Percentiles rank a stretch among this genome's conserved stretches.
phyloP scores from a whole-genome alignment of 2,888 invertebrate genomes.

The Xanthorhoe spadicearia region DNA sequence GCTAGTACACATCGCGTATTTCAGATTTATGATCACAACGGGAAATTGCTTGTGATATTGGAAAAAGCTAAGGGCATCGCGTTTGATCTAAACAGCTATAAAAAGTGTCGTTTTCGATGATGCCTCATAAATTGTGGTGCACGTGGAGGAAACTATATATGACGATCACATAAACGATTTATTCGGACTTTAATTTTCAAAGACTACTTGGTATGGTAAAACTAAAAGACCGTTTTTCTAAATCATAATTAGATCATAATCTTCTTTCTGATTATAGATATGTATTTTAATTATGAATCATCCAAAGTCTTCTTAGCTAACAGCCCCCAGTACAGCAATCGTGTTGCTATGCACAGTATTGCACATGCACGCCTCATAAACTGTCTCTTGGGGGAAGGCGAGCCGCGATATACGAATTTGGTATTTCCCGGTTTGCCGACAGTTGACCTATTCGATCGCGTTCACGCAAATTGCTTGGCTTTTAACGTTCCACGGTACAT shows the following conservation, averaged over 20 bases:
- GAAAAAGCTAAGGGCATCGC: constrained; percentile 25
- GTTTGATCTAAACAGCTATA: constrained; percentile 20
- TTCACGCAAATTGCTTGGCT: constrained; percentile 32
- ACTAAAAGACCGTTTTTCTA: no score
- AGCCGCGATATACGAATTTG: constrained; percentile 14
- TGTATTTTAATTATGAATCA: no score
- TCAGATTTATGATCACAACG: constrained; percentile 33
- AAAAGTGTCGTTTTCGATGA: constrained; percentile 23
- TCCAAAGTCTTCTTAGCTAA: no score
- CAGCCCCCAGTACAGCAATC: constrained; percentile 1
- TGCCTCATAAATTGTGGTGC: constrained; percentile 12
- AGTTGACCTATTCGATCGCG: constrained; percentile 32
- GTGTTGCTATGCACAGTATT: constrained; percentile 17
- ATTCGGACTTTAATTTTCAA: neutral
- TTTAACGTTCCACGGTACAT: constrained; percentile 30
- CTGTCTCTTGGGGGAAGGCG: constrained; percentile 12
- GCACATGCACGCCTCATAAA: constrained; percentile 24
- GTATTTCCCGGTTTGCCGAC: constrained; percentile 30
- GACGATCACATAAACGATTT: constrained; percentile 9
- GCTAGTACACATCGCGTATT: constrained; percentile 25
- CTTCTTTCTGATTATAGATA: no score
- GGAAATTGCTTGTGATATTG: constrained; percentile 36
- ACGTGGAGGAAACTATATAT: constrained; percentile 21
- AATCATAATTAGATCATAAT: no score
- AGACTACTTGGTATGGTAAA: neutral